Evolutionary conservation across 2,888 invertebrate genomes (phyloP).

Genomic region (Epinotia ramella): DNA sequence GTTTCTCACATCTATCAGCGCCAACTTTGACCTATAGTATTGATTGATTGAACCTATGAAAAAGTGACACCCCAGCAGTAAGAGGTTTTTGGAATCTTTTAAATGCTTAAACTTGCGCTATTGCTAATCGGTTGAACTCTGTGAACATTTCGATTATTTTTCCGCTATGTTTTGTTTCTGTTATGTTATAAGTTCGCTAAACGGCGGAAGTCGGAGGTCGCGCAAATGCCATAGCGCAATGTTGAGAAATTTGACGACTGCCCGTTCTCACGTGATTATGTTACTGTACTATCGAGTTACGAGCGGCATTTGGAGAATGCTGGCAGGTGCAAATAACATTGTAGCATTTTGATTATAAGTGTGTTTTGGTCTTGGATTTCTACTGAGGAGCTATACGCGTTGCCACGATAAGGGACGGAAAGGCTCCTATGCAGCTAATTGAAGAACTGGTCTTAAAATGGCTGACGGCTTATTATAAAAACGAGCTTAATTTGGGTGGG

Average conservation of each 20-base stretch:
- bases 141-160: not conserved
- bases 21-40: no score
- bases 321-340: slow-evolving; percentile 5
- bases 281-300: not conserved
- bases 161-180: not conserved
- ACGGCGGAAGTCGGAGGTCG: slow-evolving; percentile 21
- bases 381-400: no score
- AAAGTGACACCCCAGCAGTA: no score
- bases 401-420: no score
- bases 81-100: not conserved
- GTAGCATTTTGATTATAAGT: not conserved
- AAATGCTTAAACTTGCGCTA: not conserved
- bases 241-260: slow-evolving; percentile 38
- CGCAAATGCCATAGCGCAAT: slow-evolving; percentile 22
- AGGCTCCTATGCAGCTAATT: no score
- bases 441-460: no score
- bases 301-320: slow-evolving; percentile 12
- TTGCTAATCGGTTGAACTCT: not conserved
- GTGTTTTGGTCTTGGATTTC: no score
- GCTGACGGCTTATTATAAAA: no score
- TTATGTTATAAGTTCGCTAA: not conserved
- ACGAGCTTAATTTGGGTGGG: no score
- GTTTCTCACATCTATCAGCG: no score
- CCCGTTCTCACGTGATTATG: slow-evolving; percentile 40
- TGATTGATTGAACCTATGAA: no score